phyloP scores from a whole-genome alignment of 2,888 invertebrate species.

The Cheilosia grossa region DNA sequence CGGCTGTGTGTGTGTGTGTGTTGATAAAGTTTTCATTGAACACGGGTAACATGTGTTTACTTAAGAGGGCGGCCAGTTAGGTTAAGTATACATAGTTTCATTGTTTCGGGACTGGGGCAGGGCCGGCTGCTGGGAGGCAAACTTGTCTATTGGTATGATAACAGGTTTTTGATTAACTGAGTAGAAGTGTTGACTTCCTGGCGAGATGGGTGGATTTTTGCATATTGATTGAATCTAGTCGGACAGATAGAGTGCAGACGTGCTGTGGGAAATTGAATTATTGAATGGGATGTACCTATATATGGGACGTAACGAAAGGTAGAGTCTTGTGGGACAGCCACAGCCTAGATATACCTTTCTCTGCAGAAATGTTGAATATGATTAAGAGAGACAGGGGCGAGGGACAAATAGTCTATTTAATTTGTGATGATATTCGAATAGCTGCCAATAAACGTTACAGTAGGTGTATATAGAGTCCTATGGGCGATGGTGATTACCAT shows the following conservation, averaged over 20 bases:
- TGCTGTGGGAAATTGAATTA: constrained; percentile 56
- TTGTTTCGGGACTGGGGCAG: constrained; percentile 15
- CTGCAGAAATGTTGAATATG: not conserved
- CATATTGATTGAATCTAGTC: constrained; percentile 58
- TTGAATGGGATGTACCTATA: constrained; percentile 37
- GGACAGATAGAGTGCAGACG: constrained; percentile 1
- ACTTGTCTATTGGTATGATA: constrained; percentile 25
- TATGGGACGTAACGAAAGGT: not conserved
- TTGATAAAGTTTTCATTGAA: constrained; percentile 58
- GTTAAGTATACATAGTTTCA: constrained; percentile 57
- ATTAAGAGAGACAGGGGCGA: too few relatives aligned
- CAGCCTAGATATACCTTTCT: not conserved
- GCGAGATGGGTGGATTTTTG: constrained; percentile 46
- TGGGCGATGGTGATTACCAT: too few relatives aligned
- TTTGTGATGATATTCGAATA: too few relatives aligned
- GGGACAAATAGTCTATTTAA: too few relatives aligned
- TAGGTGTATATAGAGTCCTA: too few relatives aligned
- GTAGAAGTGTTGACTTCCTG: constrained; percentile 57
- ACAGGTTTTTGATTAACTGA: constrained; percentile 60
- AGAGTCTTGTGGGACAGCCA: not conserved
- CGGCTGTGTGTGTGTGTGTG: constrained; percentile 1
- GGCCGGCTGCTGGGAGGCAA: not conserved
- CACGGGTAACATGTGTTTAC: constrained; percentile 59
- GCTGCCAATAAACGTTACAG: too few relatives aligned
- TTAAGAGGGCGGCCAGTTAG: constrained; percentile 28